Conservation (phyloP, 2,797 vertebrate genomes). For the Diglossa cyanea region DNA sequence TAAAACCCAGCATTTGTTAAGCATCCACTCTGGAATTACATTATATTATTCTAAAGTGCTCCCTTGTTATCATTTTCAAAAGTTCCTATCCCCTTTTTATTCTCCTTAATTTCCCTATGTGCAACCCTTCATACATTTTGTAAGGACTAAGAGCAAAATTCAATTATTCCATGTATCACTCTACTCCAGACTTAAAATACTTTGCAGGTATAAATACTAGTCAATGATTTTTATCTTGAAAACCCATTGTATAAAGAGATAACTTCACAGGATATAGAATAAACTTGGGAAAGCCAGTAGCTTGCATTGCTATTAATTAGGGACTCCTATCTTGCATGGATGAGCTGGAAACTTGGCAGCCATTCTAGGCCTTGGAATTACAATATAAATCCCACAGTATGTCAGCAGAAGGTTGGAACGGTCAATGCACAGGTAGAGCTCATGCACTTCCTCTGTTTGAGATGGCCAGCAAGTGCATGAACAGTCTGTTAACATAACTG, state of each 20-base stretch:
- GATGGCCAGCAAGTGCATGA: fast-evolving
- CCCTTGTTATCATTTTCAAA: background rate
- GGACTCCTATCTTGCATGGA: background rate
- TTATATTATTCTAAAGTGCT: background rate
- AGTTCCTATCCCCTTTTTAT: background rate
- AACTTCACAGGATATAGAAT: background rate
- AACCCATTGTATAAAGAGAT: background rate
- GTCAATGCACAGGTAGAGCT: background rate
- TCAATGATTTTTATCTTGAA: background rate
- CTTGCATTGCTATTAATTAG: background rate
- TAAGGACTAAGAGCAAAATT: background rate
- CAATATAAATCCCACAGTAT: background rate
- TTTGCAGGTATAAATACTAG: background rate
- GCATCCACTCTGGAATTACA: background rate
- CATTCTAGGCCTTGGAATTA: background rate
- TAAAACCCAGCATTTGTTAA: background rate
- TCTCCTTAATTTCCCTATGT: background rate
- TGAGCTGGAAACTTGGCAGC: background rate
- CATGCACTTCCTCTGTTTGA: background rate
- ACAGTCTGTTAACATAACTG: background rate
- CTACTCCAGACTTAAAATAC: background rate
- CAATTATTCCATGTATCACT: background rate
- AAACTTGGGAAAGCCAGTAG: background rate
- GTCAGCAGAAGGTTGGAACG: background rate
- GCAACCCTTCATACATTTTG: background rate